phyloP scores from a whole-genome alignment of 2,797 vertebrate genomes.

The Vireo griseus region DNA sequence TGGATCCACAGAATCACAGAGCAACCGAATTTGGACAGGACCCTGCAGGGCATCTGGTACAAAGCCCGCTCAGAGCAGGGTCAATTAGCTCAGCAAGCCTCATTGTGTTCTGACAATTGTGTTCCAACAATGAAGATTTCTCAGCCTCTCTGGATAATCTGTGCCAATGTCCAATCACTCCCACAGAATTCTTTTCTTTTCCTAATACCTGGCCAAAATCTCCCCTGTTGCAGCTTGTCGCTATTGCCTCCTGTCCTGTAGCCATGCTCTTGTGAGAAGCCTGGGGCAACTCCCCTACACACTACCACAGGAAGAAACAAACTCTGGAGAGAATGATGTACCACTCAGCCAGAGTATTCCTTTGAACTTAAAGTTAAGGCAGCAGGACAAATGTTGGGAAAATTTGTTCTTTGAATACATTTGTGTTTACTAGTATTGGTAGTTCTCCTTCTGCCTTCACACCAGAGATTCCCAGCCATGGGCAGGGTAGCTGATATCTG shows the following conservation, averaged over 20 bases:
- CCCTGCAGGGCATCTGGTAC: neutral
- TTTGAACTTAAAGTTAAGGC: neutral
- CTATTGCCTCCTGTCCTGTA: neutral
- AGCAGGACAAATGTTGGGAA: neutral
- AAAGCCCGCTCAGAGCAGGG: neutral
- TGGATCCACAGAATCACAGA: neutral
- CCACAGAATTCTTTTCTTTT: neutral
- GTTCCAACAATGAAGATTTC: neutral
- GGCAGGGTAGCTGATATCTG: neutral
- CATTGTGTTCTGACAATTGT: neutral
- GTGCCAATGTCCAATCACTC: neutral
- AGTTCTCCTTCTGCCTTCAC: neutral
- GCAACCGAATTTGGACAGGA: neutral
- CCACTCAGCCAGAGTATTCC: neutral
- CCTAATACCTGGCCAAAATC: neutral
- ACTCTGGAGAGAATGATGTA: neutral
- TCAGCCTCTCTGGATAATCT: neutral
- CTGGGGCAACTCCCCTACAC: neutral
- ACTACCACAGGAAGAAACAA: neutral
- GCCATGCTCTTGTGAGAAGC: neutral
- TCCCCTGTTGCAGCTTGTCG: neutral
- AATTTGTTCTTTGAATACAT: neutral
- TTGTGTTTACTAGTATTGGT: neutral
- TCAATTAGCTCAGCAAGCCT: neutral
- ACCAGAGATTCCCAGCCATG: neutral